A percentile compares a stretch with the other conserved stretches of the same genome.
Conservation (phyloP, 2,888 invertebrate genomes). For the Uropetala carovei region DNA sequence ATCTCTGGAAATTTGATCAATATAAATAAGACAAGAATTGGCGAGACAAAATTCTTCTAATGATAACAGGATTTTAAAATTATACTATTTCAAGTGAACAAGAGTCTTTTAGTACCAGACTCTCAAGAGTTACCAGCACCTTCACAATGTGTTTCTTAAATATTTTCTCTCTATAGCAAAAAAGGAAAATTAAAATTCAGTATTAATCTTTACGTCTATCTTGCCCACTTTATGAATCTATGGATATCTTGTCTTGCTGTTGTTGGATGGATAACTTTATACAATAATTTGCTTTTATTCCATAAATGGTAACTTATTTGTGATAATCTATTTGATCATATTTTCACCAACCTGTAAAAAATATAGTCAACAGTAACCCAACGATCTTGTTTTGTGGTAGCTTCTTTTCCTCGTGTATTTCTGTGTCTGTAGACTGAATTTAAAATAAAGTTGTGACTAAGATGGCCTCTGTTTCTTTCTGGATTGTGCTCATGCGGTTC, state of each 20-base stretch:
- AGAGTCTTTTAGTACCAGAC: not conserved
- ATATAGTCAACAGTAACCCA: conserved; percentile 95
- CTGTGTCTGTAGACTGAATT: conserved; percentile 82
- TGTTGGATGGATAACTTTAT: no score
- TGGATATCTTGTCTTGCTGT: no score
- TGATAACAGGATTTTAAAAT: not conserved
- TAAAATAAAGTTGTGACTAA: conserved; percentile 83
- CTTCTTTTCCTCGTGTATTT: conserved; percentile 77
- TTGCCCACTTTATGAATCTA: no score
- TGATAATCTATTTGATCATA: conserved; percentile 38
- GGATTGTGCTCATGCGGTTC: conserved; percentile 77
- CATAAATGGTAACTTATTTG: not conserved
- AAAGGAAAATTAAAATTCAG: no score
- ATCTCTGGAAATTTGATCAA: conserved; percentile 24
- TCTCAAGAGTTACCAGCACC: no score
- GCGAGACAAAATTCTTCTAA: no score
- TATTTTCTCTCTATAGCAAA: no score
- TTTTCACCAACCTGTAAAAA: conserved; percentile 82
- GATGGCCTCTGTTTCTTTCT: conserved; percentile 74
- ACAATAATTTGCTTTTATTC: no score
- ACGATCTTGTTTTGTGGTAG: conserved; percentile 85
- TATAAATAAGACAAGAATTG: not conserved
- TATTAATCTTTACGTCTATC: no score
- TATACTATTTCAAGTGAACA: not conserved
- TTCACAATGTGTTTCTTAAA: no score